These are phyloP conservation scores for Trochalopteron elliotii DNA, from an alignment of 2,113 vertebrate species.

Conservation along the genomic window DNA sequence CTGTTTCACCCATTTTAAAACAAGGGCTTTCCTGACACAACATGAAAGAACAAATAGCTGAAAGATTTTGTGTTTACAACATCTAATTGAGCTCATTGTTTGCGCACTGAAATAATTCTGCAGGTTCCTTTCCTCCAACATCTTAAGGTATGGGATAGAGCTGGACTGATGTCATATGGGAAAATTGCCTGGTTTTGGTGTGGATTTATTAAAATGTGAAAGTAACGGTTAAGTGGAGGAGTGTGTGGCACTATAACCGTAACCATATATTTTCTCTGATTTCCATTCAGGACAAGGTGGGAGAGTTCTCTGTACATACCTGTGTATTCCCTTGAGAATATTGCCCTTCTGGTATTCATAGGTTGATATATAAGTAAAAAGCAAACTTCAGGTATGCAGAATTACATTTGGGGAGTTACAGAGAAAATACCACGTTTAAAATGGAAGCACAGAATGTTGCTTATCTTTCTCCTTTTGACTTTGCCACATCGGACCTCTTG, in stretches of 20 bases:
- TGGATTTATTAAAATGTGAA: background rate
- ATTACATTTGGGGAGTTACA: background rate
- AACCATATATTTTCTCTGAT: background rate
- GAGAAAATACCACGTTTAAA: background rate
- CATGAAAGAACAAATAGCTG: background rate
- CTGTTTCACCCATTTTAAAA: background rate
- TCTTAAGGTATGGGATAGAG: background rate
- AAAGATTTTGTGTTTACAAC: background rate
- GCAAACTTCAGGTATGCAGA: background rate
- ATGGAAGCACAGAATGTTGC: background rate
- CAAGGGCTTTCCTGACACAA: background rate
- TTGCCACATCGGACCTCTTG: slow-evolving; percentile 39
- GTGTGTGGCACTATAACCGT: background rate
- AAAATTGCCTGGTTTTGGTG: background rate
- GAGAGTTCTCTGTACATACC: background rate
- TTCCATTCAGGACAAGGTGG: background rate
- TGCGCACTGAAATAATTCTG: background rate
- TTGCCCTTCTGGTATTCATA: background rate
- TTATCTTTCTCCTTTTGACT: slow-evolving; percentile 35
- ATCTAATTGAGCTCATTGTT: background rate
- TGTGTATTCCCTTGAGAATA: background rate
- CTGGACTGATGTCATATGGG: background rate
- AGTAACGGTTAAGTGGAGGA: background rate
- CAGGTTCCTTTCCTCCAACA: background rate
- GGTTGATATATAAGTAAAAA: background rate